Percentiles rank a stretch among this genome's conserved stretches.
These are phyloP conservation scores for Chelidonichthys spinosus DNA, from an alignment of 2,797 vertebrate genomes.

Conservation along the genomic window DNA sequence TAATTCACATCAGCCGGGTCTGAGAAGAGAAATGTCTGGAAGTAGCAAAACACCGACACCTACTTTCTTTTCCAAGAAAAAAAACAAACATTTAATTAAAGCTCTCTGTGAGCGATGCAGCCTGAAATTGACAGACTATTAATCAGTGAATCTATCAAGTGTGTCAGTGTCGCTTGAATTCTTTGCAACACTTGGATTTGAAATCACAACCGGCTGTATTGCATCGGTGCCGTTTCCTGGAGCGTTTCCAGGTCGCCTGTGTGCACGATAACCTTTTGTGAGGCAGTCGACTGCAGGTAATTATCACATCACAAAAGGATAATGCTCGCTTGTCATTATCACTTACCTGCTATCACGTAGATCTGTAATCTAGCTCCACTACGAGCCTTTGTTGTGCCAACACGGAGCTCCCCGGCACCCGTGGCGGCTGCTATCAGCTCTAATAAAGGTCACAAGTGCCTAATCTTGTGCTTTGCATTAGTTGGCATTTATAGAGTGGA, in stretches of 20 bases:
- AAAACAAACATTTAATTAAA: constrained; percentile 19
- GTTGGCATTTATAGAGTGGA: constrained; percentile 73
- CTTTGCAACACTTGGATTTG: constrained; percentile 25
- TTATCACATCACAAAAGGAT: constrained; percentile 69
- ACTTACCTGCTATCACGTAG: constrained; percentile 64
- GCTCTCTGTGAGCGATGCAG: constrained; percentile 2
- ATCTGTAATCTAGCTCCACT: constrained; percentile 69
- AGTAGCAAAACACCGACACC: constrained; percentile 34
- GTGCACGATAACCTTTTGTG: constrained; percentile 68
- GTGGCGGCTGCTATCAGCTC: constrained; percentile 68
- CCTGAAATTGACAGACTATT: constrained; percentile 12
- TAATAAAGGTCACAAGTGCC: constrained; percentile 77
- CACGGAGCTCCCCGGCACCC: constrained; percentile 59
- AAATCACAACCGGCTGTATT: constrained; percentile 21
- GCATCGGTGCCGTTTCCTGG: constrained; percentile 45
- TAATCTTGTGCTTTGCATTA: constrained; percentile 74
- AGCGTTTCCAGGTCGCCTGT: constrained; percentile 36
- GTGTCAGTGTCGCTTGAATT: constrained; percentile 13
- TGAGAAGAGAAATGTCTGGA: constrained; percentile 5
- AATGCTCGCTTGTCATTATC: constrained; percentile 66
- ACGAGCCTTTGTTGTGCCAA: constrained; percentile 67
- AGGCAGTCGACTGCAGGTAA: constrained; percentile 55
- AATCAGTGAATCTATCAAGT: constrained; percentile 22
- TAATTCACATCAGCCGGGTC: constrained; percentile 47
- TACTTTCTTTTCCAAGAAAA: constrained; percentile 22